Base-by-base conservation (phyloP, 1,140 invertebrate genomes). In the Penaeus vannamei region DNA sequence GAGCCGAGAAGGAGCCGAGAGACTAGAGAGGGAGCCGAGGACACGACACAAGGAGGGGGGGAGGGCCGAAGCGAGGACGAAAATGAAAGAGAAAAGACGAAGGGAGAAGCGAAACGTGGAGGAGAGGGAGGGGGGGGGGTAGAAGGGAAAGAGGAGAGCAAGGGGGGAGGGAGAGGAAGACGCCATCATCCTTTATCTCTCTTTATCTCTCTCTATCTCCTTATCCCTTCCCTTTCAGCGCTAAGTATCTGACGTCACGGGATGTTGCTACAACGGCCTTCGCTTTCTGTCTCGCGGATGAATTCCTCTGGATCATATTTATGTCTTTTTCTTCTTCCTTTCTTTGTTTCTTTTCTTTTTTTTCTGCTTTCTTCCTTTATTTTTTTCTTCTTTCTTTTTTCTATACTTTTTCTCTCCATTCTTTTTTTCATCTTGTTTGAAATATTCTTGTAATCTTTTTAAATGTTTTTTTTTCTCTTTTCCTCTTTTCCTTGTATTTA, bases 141-240 rank as follows among this genome's bases (percentile, higher is more conserved):
- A 12, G 53, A 53, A 2, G 53, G 5, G 53, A 14, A 17, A 12
- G 5, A 8, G 46, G 10, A 8, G 53, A 12, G 53, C 1, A 53
- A 10, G 53, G 53, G 53, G 8, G 53, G 53, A 53, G 53, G 53
- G 14, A 53, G 53, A 17, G 53, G 53, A 53, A 53, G 53, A 26
- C 66, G n/a, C 19, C 32, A 72, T n/a, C 66, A n/a, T 72, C 66
- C 32, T 32, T 72, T 32, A 72, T 32, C 66, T 32, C 66, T 72
- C 66, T 72, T 32, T 26, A n/a, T 32, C 66, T 32, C 66, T 72
- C 66, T 72, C 19, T 26, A n/a, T 83, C 60, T 29, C 81, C 26
- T 83, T 59, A 53, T 22, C 60, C 81, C 23, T 83, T 83, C n/a
- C 81, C 46, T 83, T 7, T 53, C 53, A 53, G 10, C 53, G 53